phyloP scores from a whole-genome alignment of 2,113 vertebrate species.

The Macquaria ambigua region DNA sequence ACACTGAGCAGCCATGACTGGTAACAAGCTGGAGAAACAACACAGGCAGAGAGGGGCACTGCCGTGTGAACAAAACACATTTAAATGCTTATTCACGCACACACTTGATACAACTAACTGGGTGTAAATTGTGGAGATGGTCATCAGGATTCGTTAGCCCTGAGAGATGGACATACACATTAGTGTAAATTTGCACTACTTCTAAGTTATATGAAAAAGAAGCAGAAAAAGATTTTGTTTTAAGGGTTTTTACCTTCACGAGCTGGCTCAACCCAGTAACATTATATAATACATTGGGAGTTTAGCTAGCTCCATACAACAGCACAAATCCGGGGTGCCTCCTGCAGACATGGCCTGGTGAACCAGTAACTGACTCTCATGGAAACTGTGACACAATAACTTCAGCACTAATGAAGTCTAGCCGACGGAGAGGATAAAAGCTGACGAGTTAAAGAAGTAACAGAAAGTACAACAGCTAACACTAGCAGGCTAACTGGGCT shows the following conservation, averaged over 20 bases:
- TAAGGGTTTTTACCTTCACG: neutral
- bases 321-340: neutral
- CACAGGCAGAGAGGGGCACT: neutral
- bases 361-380: neutral
- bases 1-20: slow-evolving; percentile 90
- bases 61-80: neutral
- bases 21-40: neutral
- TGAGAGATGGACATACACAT: neutral
- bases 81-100: neutral
- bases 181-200: no score
- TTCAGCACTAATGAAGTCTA: neutral
- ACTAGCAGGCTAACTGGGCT: slow-evolving; percentile 1
- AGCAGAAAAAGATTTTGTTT: neutral
- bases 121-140: neutral
- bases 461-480: neutral
- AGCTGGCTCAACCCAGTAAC: neutral
- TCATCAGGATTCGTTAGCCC: no score
- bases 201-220: neutral
- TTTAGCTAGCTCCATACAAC: neutral
- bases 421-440: neutral
- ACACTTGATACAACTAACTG: neutral
- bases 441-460: neutral
- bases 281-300: neutral
- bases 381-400: slow-evolving; percentile 33
- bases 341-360: neutral